Evolutionary conservation across 2,113 vertebrate genomes (phyloP), one percentile per base, ranked within the genome.

Genomic region (Gulo gulo): DNA sequence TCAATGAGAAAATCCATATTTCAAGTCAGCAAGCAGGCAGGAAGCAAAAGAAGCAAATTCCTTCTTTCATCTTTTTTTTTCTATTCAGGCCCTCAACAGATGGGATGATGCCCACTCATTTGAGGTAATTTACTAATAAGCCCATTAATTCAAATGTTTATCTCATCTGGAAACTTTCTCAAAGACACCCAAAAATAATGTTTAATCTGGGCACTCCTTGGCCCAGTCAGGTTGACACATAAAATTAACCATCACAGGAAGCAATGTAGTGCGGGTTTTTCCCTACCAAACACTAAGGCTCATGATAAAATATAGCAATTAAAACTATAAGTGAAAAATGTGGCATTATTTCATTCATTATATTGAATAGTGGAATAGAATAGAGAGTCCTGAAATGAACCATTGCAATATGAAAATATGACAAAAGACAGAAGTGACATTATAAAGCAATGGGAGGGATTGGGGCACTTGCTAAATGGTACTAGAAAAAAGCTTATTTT

Each of bases 241-340:
- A 85, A 85, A 96, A 81, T 88, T 55, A 88, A 57, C 15, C 39
- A 42, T 57, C 24, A 39, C 42, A 61, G 23, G 73, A 47, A 95
- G 21, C 20, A 82, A 65, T 12, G 45, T 47, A 29, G 9, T 88
- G 7, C 50, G 7, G 16, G 3, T 24, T 94, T 42, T 88, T 85
- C 6, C 21, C 39, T 85, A 47, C 12, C 11, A 91, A n/a, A 91
- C 21, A 78, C 13, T 8, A 71, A 86, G 2, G 16, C 6, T 94
- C 73, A 86, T 92, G 95, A 76, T 78, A 94, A 97, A 96, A 52
- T 65, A 81, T 1, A 89, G 24, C 4, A 73, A 91, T 50, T 83
- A 61, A 89, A 90, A 61, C 7, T 52, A 12, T 55, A 36, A 84
- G 47, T 12, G 26, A 12, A 26, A 69, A 80, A 93, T 74, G 5